Evolutionary conservation across 2,888 invertebrate genomes (phyloP).

Genomic region (Anodontia alba): DNA sequence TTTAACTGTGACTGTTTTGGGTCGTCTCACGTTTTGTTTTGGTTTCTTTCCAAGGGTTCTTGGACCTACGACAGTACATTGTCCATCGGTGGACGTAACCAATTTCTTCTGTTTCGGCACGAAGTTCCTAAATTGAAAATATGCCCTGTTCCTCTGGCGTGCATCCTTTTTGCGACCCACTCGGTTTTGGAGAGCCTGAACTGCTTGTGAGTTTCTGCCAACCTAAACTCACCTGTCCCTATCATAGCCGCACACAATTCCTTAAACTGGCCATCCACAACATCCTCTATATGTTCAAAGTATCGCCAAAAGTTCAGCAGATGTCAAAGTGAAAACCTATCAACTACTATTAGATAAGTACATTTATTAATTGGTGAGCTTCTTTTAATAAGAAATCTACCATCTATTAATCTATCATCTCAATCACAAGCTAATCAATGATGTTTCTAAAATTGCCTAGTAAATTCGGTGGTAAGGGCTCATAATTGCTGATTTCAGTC

Average conservation of each 20-base stretch:
- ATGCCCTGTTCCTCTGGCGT: neutral
- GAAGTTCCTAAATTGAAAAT: neutral
- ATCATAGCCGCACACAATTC: neutral
- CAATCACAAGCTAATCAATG: no score
- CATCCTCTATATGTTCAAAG: no score
- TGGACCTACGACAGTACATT: neutral
- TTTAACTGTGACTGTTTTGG: neutral
- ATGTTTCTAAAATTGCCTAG: no score
- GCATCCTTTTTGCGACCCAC: neutral
- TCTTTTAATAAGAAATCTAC: no score
- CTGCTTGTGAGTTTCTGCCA: neutral
- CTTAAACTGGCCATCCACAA: neutral
- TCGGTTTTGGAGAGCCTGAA: neutral
- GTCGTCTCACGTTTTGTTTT: neutral
- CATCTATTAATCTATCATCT: no score
- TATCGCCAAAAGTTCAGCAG: no score
- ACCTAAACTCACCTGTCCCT: neutral
- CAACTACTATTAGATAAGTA: no score
- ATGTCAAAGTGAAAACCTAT: no score
- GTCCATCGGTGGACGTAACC: neutral
- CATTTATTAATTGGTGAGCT: no score
- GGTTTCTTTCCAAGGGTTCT: neutral
- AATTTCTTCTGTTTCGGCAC: neutral
- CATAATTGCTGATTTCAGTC: no score
- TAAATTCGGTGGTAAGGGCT: no score